A percentile compares a stretch with the other conserved stretches of the same genome.
Conservation (phyloP, 2,113 vertebrate genomes). For the Peromyscus californicus region DNA sequence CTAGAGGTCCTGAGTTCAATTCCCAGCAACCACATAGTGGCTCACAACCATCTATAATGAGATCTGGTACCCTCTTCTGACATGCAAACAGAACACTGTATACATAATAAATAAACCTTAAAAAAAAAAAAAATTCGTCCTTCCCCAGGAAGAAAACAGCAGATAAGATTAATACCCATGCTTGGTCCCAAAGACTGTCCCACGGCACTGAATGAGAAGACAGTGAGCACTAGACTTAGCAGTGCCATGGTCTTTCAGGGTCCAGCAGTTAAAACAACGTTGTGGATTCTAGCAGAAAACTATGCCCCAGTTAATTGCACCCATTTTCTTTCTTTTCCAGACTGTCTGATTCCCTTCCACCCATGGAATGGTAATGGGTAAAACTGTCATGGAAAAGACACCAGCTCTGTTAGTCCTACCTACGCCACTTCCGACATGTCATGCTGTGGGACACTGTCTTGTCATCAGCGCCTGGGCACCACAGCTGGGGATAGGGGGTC, state of each 20-base stretch:
- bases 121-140: not conserved
- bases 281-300: slow-evolving; percentile 48
- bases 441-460: not conserved
- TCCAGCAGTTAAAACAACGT: not conserved
- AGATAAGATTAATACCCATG: not conserved
- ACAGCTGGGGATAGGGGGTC: accelerated
- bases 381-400: not conserved
- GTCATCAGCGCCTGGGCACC: not conserved
- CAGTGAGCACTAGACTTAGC: not conserved
- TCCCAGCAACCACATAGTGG: too few species aligned
- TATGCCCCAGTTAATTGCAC: not conserved
- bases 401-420: not conserved
- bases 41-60: too few species aligned
- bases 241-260: not conserved
- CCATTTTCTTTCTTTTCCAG: not conserved
- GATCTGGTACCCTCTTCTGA: too few species aligned
- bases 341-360: not conserved
- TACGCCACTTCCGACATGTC: not conserved
- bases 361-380: not conserved
- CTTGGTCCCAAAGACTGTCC: not conserved
- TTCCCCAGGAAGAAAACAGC: slow-evolving; percentile 48
- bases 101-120: too few species aligned
- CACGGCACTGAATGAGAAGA: not conserved
- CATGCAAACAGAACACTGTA: too few species aligned
- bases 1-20: too few species aligned